A percentile compares a stretch with the other conserved stretches of the same genome.
These are phyloP conservation scores for Petrocephalus schoutedeni DNA, from an alignment of 2,797 vertebrate species.

Conservation along the genomic window DNA sequence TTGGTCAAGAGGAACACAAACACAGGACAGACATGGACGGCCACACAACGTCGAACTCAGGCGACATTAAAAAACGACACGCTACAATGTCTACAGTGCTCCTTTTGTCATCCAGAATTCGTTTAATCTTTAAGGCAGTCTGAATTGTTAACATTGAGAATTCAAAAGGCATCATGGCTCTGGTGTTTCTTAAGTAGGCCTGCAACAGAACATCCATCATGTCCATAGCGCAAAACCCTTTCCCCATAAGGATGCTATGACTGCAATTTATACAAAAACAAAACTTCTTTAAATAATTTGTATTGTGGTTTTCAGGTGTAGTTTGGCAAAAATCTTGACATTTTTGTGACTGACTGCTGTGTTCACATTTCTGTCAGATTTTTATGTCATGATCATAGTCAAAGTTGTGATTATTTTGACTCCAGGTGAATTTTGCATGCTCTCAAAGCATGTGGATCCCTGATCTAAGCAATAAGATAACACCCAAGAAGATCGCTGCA, in stretches of 20 bases:
- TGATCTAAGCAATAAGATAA: neutral
- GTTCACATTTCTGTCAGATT: neutral
- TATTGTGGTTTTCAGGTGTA: neutral
- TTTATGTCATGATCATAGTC: neutral
- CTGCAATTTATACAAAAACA: neutral
- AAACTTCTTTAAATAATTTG: neutral
- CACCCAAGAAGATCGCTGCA: neutral
- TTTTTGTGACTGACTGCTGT: neutral
- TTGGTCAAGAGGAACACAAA: neutral
- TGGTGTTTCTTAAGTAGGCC: neutral
- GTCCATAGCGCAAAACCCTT: neutral
- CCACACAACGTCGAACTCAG: slow-evolving; percentile 32
- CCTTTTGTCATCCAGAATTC: slow-evolving; percentile 62
- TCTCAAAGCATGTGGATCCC: neutral
- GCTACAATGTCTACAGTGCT: slow-evolving; percentile 64
- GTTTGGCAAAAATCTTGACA: neutral
- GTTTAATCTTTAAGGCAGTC: slow-evolving; percentile 57
- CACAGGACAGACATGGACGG: neutral
- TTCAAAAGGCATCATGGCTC: slow-evolving; percentile 6
- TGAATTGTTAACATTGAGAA: slow-evolving; percentile 1
- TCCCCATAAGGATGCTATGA: neutral
- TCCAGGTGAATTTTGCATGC: neutral
- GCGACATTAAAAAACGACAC: slow-evolving; percentile 38
- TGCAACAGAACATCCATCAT: neutral
- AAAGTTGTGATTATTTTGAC: neutral